phyloP scores from a whole-genome alignment of 2,797 vertebrate genomes.

The Xenops minutus region DNA sequence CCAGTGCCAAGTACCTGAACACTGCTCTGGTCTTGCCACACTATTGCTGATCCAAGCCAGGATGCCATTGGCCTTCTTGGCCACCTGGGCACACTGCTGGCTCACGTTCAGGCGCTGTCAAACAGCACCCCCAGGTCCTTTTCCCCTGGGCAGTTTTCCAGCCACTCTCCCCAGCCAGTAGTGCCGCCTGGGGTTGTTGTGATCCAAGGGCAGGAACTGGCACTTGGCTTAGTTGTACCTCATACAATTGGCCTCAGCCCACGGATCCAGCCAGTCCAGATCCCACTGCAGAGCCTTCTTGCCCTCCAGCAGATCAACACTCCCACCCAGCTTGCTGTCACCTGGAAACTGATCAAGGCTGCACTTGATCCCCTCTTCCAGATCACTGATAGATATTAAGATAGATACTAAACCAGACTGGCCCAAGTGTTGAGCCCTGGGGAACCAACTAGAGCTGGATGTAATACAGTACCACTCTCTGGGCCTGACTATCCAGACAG shows the following conservation, averaged over 20 bases:
- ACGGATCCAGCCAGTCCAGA: not conserved
- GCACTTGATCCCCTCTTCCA: accelerated
- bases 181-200: accelerated
- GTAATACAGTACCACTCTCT: not conserved
- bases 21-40: not conserved
- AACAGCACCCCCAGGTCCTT: not conserved
- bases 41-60: not conserved
- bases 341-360: not conserved
- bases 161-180: not conserved
- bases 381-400: not conserved
- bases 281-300: not conserved
- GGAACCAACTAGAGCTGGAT: not conserved
- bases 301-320: not conserved
- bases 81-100: not conserved
- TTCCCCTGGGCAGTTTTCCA: not conserved
- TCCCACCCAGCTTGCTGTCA: accelerated
- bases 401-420: not conserved
- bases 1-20: not conserved
- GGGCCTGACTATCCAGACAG: accelerated
- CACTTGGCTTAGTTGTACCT: not conserved
- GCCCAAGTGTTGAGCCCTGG: not conserved
- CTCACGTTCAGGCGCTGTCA: accelerated
- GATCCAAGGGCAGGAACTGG: accelerated
- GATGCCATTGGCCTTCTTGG: not conserved
- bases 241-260: accelerated